Evolutionary conservation across 2,797 vertebrate species (phyloP).

Genomic region (Chloroceryle inda): DNA sequence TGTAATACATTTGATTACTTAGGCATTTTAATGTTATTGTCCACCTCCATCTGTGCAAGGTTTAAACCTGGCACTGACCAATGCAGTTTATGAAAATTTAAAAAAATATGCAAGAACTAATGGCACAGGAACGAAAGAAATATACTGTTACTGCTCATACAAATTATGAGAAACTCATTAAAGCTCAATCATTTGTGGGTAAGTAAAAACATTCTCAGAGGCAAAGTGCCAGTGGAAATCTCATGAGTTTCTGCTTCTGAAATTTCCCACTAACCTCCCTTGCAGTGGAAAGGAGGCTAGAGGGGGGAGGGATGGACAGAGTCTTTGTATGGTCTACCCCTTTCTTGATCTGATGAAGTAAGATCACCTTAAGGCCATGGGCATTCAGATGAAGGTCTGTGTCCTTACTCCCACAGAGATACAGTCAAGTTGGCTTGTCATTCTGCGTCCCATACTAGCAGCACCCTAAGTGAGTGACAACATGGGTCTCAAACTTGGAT

Average conservation of each 20-base stretch:
- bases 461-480: rapidly evolving
- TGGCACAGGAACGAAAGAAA: neutral
- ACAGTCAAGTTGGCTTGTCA: neutral
- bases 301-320: neutral
- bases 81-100: neutral
- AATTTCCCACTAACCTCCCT: neutral
- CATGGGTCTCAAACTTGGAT: neutral
- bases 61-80: constrained; percentile 41
- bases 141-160: neutral
- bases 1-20: neutral
- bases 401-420: neutral
- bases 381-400: neutral
- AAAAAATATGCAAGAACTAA: neutral
- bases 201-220: constrained; percentile 39
- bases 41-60: constrained; percentile 3
- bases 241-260: constrained; percentile 10
- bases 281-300: neutral
- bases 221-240: constrained; percentile 10
- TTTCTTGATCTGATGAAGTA: neutral
- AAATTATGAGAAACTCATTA: constrained; percentile 52
- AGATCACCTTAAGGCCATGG: neutral
- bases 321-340: neutral
- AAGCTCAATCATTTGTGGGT: neutral
- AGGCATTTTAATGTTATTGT: constrained; percentile 7
- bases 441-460: neutral